Percentiles rank a stretch among this genome's conserved stretches.
Conservation (phyloP, 92 coral and sea anemone genomes). For the Desmophyllum pertusum region DNA sequence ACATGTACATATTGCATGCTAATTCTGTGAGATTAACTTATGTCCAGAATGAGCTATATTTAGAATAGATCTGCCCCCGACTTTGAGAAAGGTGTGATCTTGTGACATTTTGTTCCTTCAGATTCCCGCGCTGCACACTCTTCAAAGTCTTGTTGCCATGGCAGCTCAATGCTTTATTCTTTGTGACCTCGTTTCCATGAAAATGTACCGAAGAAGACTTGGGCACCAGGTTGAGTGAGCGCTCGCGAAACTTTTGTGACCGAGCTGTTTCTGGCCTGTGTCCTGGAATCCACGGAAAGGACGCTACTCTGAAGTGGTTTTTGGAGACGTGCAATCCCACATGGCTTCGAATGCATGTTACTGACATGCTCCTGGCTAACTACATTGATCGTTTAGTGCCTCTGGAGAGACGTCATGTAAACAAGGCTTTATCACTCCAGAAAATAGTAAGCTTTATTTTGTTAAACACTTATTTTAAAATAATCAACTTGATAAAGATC, state of each 20-base stretch:
- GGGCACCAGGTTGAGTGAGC: constrained; percentile 52
- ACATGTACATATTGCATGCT: no score
- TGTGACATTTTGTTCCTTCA: background rate
- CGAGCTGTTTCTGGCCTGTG: constrained; percentile 70
- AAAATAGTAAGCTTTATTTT: constrained; percentile 80
- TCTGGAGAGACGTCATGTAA: constrained; percentile 59
- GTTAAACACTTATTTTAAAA: background rate
- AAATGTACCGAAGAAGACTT: constrained; percentile 10
- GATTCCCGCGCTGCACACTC: constrained; percentile 53
- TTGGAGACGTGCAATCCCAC: constrained; percentile 77
- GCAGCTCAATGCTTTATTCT: constrained; percentile 63
- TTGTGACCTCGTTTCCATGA: constrained; percentile 49
- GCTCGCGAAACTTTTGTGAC: constrained; percentile 78
- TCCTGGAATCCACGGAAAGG: constrained; percentile 51
- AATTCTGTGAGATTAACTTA: no score
- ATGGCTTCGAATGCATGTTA: constrained; percentile 83
- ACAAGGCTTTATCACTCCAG: constrained; percentile 66
- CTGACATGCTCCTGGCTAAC: constrained; percentile 72
- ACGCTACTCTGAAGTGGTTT: constrained; percentile 59
- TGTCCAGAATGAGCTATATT: no score
- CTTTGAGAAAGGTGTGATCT: no score
- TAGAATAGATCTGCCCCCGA: no score
- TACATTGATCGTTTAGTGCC: constrained; percentile 84
- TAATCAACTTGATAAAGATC: background rate
- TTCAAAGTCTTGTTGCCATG: constrained; percentile 78